Conservation (phyloP, 2,888 invertebrate species). For the Epinotia nisella region DNA sequence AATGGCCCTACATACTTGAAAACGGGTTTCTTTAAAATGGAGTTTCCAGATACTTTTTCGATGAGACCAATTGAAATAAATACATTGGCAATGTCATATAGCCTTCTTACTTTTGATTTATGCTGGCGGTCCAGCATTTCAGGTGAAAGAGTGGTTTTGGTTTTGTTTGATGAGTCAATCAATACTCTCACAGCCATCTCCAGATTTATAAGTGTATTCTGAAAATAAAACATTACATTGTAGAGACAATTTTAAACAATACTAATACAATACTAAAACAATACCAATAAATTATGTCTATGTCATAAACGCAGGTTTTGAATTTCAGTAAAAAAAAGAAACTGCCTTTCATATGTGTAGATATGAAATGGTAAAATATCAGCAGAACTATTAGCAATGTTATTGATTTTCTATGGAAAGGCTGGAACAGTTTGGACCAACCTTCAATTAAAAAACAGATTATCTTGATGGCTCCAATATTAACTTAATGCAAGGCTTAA, state of each 20-base stretch:
- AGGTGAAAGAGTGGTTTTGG: conserved; percentile 79
- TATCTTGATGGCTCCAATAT: not conserved
- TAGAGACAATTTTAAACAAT: not conserved
- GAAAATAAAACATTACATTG: conserved; percentile 54
- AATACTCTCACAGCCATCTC: conserved; percentile 88
- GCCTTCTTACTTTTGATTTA: conserved; percentile 88
- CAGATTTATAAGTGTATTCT: conserved; percentile 87
- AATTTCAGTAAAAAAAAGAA: too few relatives aligned
- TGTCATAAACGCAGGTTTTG: too few relatives aligned
- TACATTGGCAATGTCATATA: conserved; percentile 92
- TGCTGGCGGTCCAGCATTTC: conserved; percentile 82
- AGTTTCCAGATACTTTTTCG: conserved; percentile 86
- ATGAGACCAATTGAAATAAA: conserved; percentile 90
- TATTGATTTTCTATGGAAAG: too few relatives aligned
- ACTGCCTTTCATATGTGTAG: too few relatives aligned
- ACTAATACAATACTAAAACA: too few relatives aligned
- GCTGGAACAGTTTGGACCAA: too few relatives aligned
- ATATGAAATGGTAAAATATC: too few relatives aligned
- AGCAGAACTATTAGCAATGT: too few relatives aligned
- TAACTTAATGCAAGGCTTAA: not conserved
- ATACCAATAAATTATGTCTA: too few relatives aligned
- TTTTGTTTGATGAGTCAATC: conserved; percentile 79
- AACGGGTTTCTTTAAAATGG: conserved; percentile 87
- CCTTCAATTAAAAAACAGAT: too few relatives aligned
- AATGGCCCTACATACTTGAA: conserved; percentile 87